Evolutionary conservation across 2,797 vertebrate species (phyloP).

Genomic region (Onychomys arenicola): DNA sequence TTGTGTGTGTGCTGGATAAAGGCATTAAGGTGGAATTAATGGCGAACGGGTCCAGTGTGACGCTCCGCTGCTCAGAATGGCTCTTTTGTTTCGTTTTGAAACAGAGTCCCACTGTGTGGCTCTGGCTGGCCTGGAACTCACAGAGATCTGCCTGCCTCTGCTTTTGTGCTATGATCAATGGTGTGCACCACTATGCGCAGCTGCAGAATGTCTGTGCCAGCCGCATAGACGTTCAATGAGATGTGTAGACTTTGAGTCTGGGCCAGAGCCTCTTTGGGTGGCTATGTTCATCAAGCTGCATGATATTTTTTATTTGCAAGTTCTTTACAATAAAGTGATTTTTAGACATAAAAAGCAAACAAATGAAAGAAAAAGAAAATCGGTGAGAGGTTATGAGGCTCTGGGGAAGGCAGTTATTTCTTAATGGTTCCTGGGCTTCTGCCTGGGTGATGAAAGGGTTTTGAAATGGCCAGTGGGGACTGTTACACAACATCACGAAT

Average conservation of each 20-base stretch:
- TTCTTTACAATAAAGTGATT: background rate
- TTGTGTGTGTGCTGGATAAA: background rate
- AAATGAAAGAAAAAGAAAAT: background rate
- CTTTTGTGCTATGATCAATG: background rate
- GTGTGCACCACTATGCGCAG: background rate
- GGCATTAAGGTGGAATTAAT: background rate
- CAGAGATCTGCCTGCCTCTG: background rate
- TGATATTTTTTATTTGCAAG: background rate
- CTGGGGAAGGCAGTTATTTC: background rate
- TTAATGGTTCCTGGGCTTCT: background rate
- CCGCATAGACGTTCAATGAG: background rate
- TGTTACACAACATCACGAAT: background rate
- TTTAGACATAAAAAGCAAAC: background rate
- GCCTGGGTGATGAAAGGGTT: background rate
- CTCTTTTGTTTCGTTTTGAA: background rate
- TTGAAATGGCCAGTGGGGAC: background rate
- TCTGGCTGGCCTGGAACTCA: background rate
- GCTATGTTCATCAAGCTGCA: background rate
- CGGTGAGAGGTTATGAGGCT: background rate
- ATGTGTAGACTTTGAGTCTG: too few relatives aligned
- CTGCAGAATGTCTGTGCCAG: background rate
- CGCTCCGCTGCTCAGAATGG: background rate
- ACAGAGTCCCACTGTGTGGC: background rate
- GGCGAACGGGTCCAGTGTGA: background rate
- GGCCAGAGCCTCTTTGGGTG: background rate